Base-by-base conservation (phyloP, 1,140 invertebrate species). In the Potamilus streckersoni region DNA sequence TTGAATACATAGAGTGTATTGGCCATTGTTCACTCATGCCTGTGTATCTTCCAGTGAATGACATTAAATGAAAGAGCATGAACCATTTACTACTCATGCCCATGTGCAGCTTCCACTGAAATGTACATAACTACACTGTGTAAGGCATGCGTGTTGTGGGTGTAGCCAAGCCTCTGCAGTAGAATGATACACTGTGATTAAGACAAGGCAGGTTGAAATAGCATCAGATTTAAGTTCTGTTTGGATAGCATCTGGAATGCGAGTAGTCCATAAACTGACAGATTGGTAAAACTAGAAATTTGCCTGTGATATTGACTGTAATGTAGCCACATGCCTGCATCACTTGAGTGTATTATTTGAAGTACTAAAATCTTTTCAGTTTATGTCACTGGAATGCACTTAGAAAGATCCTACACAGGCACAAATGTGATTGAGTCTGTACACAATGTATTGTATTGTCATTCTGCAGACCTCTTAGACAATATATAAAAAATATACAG, bases 1-100 rank as follows among this genome's bases (percentile, higher is more conserved):
- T 85, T 96, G 61, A 79, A 8, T 49, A 49, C 38, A 49, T 49
- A 49, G 38, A 11, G 38, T 49, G 38, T 49, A 49, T 49, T 49
- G 38, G 38, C 38, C 38, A 49, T 49, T 49, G 11, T 49, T 6
- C 11, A 49, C 38, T 8, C 38, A 8, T 49, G 38, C 38, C 11
- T 49, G 2, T 49, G 38, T 49, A 49, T 49, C 38, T 49, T 49
- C 11, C 6, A 49, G 11, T 49, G 38, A 49, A 49, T 49, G 38
- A 49, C 38, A 49, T 49, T 49, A 49, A 49, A 49, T 11, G 11
- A 49, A 8, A 49, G 38, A 11, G 6, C 38, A 49, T 49, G 6
- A 8, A 49, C 38, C 11, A 11, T 49, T 49, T 49, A 49, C 38
- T 49, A 49, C 38, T 49, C 38, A 49, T 8, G 38, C 38, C 27